Percentiles rank a stretch among this genome's conserved stretches.
These are phyloP conservation scores for Chrysomela aeneicollis DNA, from an alignment of 2,888 invertebrate genomes.

Conservation along the genomic window DNA sequence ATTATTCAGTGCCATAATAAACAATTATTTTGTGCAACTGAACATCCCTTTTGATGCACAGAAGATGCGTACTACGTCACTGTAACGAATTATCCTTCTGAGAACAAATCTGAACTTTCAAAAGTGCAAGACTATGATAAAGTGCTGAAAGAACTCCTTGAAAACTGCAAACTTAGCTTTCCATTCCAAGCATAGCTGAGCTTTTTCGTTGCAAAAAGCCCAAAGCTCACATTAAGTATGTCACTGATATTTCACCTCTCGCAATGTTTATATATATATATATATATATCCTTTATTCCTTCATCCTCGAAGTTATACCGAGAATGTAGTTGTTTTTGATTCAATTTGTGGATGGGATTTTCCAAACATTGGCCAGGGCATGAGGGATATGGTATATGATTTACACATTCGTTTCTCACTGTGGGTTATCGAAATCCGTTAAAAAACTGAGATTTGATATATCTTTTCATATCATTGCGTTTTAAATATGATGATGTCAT, in stretches of 20 bases:
- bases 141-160: slow-evolving; percentile 53
- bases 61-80: no score
- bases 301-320: neutral
- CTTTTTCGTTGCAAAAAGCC: slow-evolving; percentile 52
- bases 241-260: slow-evolving; percentile 16
- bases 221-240: slow-evolving; percentile 49
- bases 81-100: slow-evolving; percentile 28
- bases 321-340: neutral
- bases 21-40: no score
- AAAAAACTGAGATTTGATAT: no score
- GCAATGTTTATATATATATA: neutral
- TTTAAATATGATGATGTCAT: no score
- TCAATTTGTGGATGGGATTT: neutral
- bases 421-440: no score
- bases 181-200: slow-evolving; percentile 57
- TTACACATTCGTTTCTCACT: no score
- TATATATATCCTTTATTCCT: neutral
- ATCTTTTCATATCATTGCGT: no score
- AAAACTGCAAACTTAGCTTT: slow-evolving; percentile 53
- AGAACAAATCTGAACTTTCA: slow-evolving; percentile 31
- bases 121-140: slow-evolving; percentile 51
- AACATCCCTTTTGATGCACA: no score
- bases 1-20: no score
- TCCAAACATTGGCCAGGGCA: neutral
- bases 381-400: no score